Conservation (phyloP, 2,888 invertebrate genomes). For the Gymnoscelis rufifasciata region DNA sequence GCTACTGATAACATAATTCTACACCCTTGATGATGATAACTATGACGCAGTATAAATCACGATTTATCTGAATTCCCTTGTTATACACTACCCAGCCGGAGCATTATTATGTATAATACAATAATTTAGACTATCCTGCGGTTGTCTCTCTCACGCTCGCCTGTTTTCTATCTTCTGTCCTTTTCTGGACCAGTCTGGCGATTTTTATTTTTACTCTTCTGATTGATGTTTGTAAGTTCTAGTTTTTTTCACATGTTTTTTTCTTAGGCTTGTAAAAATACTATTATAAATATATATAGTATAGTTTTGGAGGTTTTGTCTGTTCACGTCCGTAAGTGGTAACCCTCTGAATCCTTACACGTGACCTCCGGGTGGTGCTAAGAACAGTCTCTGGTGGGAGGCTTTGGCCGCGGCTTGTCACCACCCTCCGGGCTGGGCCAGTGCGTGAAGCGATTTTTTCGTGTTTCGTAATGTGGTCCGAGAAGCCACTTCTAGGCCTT, state of each 20-base stretch:
- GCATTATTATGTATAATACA: slow-evolving; percentile 69
- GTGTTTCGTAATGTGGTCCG: too few species aligned
- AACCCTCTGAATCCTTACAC: too few species aligned
- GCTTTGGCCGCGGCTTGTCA: too few species aligned
- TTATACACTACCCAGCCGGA: slow-evolving; percentile 47
- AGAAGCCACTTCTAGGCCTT: too few species aligned
- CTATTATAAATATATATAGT: too few species aligned
- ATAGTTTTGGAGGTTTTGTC: too few species aligned
- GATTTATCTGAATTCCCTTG: slow-evolving; percentile 17
- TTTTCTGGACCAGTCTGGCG: neutral
- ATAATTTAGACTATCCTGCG: slow-evolving; percentile 63
- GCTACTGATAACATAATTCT: too few species aligned
- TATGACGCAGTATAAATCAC: neutral
- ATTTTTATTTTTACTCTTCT: slow-evolving; percentile 5
- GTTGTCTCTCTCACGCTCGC: slow-evolving; percentile 31
- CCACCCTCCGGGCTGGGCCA: too few species aligned
- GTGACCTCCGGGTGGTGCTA: too few species aligned
- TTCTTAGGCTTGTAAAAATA: neutral
- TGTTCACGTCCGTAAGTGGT: too few species aligned
- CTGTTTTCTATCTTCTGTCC: neutral
- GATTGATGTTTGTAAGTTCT: slow-evolving; percentile 5
- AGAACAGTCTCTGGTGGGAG: too few species aligned
- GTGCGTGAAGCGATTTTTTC: too few species aligned
- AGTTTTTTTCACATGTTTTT: neutral
- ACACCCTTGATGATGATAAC: neutral